Evolutionary conservation across 2,113 vertebrate genomes (phyloP), one percentile per base, ranked within the genome.

Genomic region (Phainopepla nitens): DNA sequence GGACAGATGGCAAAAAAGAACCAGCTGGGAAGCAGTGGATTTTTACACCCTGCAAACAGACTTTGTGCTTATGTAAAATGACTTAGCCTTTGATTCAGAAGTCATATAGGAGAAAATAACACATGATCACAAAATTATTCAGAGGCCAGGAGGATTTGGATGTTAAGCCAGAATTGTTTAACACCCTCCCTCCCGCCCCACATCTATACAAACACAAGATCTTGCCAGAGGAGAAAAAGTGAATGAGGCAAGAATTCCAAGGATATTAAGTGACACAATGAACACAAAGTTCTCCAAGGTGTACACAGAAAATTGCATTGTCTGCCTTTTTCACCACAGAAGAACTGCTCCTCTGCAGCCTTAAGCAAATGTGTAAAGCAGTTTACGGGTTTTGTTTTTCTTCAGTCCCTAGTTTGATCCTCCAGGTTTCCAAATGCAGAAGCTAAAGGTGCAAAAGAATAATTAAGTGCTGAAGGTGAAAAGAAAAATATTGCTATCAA

Each of bases 1-100:
- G 66, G 92, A 97, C 96, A 97, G 95, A 97, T 97, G 95, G 94
- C 58, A 88, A 86, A 88, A 88, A 85, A 94, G 88, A 95, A 88
- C 82, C 4, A 50, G 18, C 54, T 90, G 79, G 82, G 82, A 96
- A 96, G 64, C 54, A 90, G 92, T 90, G 90, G 88, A 82, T 80
- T 96, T 92, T 93, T 95, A 80, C 79, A 94, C 90, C n/a, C 88
- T 88, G 62, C 71, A 97, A 94, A 97, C 88, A 96, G 94, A 94
- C 47, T 93, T 76, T 31, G 24, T 1, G 21, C 86, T 95, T 96
- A 95, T 83, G 68, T 94, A 95, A 93, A 96, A 95, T 57, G 39
- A 81, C 93, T 90, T 92, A 95, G 75, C 79, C 82, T 82, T 96
- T 95, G 94, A 86, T 92, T 95, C 42, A n/a, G 79, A 45, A 97